Evolutionary conservation across 2,888 invertebrate species (phyloP).

Genomic region (Oxytorus armatus): DNA sequence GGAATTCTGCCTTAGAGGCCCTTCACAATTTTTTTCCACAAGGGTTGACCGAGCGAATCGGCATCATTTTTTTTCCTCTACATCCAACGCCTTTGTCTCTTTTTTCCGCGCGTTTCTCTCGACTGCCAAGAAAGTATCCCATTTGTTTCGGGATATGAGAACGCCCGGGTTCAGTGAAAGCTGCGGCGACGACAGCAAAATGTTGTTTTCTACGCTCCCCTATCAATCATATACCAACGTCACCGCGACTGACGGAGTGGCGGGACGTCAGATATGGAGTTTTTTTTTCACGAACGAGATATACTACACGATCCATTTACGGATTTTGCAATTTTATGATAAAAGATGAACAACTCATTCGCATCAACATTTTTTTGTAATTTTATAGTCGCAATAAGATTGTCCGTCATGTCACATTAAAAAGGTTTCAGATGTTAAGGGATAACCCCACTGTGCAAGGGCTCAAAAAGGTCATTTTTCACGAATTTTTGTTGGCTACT

Average conservation of each 20-base stretch:
- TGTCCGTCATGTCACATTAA: too few relatives aligned
- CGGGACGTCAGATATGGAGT: not conserved
- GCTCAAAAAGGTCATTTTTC: too few relatives aligned
- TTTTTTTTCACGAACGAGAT: not conserved
- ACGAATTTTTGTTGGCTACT: too few relatives aligned
- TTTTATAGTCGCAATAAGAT: too few relatives aligned
- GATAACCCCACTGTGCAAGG: too few relatives aligned
- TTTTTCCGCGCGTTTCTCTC: not conserved
- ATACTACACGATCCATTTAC: not conserved
- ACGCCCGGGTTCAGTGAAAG: not conserved
- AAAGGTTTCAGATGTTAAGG: too few relatives aligned
- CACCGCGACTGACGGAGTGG: not conserved
- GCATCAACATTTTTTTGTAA: too few relatives aligned
- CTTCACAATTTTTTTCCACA: constrained; percentile 35
- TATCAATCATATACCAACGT: constrained; percentile 53
- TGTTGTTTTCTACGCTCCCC: constrained; percentile 4
- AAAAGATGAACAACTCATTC: not conserved
- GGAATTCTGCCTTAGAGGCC: too few relatives aligned
- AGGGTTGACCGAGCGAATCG: constrained; percentile 61
- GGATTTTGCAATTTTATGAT: not conserved
- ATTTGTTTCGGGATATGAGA: constrained; percentile 14
- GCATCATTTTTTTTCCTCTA: constrained; percentile 54
- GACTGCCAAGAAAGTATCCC: constrained; percentile 24
- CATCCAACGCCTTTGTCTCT: constrained; percentile 10
- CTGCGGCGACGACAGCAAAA: constrained; percentile 8